phyloP scores from a whole-genome alignment of 2,888 invertebrate genomes.

The Muschampia plurimacula region DNA sequence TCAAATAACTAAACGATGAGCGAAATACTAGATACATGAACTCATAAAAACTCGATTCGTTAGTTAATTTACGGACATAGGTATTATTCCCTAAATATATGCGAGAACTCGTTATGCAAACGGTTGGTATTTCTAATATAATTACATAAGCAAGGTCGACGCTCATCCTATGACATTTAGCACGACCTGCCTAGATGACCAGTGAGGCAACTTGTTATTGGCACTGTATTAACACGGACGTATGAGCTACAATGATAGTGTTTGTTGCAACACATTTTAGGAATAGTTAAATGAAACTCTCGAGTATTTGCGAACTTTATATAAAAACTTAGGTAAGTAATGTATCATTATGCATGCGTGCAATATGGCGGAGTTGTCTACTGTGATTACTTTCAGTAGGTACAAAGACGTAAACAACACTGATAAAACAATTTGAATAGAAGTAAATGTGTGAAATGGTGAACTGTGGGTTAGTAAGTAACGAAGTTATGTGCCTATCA shows the following conservation, averaged over 20 bases:
- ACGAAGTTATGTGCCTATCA: too few species aligned
- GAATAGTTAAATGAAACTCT: conserved; percentile 1
- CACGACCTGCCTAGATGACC: conserved; percentile 64
- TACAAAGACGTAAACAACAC: too few species aligned
- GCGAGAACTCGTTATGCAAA: conserved; percentile 62
- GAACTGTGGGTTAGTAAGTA: too few species aligned
- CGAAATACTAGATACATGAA: not conserved
- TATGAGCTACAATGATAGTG: conserved; percentile 22
- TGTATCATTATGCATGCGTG: not conserved
- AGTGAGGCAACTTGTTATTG: conserved; percentile 73
- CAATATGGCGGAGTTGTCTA: not conserved
- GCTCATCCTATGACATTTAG: conserved; percentile 78
- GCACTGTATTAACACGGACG: conserved; percentile 44
- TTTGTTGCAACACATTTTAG: conserved; percentile 25
- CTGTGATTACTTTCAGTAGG: not conserved
- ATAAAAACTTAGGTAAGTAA: not conserved
- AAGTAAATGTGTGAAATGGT: too few species aligned
- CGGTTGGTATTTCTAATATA: conserved; percentile 68
- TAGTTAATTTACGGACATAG: conserved; percentile 34
- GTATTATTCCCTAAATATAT: conserved; percentile 33
- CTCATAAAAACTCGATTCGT: conserved; percentile 28
- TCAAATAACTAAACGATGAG: not conserved
- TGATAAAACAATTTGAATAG: not conserved
- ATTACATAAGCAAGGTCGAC: conserved; percentile 78
- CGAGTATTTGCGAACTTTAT: conserved; percentile 1